A percentile compares a stretch with the other conserved stretches of the same genome.
These are phyloP conservation scores for Atrichornis clamosus DNA, from an alignment of 2,113 vertebrate species.

Conservation along the genomic window DNA sequence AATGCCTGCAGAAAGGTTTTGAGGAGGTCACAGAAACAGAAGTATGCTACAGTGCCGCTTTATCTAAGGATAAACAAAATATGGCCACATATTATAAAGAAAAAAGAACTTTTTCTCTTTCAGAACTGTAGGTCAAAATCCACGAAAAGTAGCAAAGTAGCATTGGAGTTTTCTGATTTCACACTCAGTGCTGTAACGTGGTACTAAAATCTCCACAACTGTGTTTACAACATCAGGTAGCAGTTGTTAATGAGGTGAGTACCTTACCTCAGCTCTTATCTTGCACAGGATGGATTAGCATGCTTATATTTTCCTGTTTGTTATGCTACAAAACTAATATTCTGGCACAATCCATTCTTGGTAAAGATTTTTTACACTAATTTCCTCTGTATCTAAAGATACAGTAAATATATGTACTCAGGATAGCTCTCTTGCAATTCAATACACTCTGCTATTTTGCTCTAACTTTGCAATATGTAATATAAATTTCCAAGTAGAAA, in stretches of 20 bases:
- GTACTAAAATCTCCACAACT: neutral
- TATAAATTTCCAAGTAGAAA: neutral
- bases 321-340: neutral
- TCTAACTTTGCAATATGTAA: neutral
- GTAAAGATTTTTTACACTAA: neutral
- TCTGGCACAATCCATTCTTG: neutral
- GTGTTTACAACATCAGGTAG: slow-evolving; percentile 7
- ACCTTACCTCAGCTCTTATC: slow-evolving; percentile 13
- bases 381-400: slow-evolving; percentile 23
- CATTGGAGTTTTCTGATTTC: neutral
- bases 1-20: slow-evolving; percentile 42
- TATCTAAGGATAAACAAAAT: slow-evolving; percentile 41
- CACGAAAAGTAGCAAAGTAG: neutral
- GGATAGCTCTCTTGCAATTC: slow-evolving; percentile 17
- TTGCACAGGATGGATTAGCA: slow-evolving; percentile 1
- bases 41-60: neutral
- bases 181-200: neutral
- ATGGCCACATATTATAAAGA: neutral
- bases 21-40: slow-evolving; percentile 21
- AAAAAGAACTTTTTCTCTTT: neutral
- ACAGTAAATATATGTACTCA: neutral
- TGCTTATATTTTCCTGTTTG: neutral
- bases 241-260: neutral
- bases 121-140: neutral
- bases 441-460: neutral